Evolutionary conservation across 2,113 vertebrate species (phyloP).

Genomic region (Corynorhinus townsendii): DNA sequence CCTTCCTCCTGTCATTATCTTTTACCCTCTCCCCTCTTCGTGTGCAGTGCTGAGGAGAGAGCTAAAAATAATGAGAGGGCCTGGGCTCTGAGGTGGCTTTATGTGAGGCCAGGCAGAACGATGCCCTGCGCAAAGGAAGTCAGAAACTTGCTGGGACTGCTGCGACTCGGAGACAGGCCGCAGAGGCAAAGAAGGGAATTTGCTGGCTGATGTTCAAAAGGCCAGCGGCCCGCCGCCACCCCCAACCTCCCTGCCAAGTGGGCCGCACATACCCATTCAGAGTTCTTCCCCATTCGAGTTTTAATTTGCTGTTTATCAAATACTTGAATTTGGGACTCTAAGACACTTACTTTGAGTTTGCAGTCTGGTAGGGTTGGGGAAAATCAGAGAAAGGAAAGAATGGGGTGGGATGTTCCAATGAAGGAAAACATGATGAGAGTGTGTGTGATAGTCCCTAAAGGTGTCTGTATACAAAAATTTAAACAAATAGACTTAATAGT

Average conservation of each 20-base stretch:
- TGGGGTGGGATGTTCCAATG: background rate
- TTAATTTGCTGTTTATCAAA: background rate
- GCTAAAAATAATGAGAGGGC: background rate
- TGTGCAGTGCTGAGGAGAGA: background rate
- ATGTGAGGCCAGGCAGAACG: background rate
- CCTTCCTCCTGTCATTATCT: background rate
- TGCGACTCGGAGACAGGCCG: background rate
- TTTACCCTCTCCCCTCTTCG: background rate
- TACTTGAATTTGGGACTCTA: conserved; percentile 16
- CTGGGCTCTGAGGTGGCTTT: background rate
- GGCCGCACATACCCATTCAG: background rate
- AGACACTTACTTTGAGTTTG: background rate
- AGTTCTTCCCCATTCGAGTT: background rate
- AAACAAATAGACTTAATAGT: background rate
- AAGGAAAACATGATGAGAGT: background rate
- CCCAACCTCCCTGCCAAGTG: background rate
- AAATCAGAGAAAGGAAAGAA: conserved; percentile 10
- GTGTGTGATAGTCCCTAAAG: background rate
- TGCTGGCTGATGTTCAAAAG: background rate
- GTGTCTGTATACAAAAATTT: background rate
- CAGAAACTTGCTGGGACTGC: background rate
- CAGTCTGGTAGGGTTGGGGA: background rate
- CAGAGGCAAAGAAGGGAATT: background rate
- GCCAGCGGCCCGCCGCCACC: background rate
- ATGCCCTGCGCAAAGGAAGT: background rate